Evolutionary conservation across 2,797 vertebrate genomes (phyloP).

Genomic region (Lophius americanus): DNA sequence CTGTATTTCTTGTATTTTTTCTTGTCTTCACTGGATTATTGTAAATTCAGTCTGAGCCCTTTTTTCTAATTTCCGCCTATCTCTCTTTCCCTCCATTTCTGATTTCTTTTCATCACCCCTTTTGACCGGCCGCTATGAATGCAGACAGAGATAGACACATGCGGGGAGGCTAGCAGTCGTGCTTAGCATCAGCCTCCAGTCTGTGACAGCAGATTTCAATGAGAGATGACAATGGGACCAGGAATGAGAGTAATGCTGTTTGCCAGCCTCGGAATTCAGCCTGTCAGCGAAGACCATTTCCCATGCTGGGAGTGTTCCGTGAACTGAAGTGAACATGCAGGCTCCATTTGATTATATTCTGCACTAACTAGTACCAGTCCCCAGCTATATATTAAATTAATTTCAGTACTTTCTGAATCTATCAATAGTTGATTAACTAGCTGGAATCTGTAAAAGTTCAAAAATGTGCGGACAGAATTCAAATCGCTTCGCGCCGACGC

Average conservation of each 20-base stretch:
- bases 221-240: constrained; percentile 82
- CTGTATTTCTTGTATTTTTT: constrained; percentile 43
- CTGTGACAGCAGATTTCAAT: constrained; percentile 83
- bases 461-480: background rate
- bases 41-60: constrained; percentile 69
- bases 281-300: constrained; percentile 80
- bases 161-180: constrained; percentile 74
- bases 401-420: constrained; percentile 14
- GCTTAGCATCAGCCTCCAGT: constrained; percentile 76
- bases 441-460: background rate
- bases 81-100: constrained; percentile 50
- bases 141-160: constrained; percentile 78
- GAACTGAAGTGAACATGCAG: constrained; percentile 64
- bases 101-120: constrained; percentile 66
- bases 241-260: constrained; percentile 85
- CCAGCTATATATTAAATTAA: constrained; percentile 30
- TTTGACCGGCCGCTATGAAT: constrained; percentile 60
- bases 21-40: constrained; percentile 57
- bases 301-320: constrained; percentile 66
- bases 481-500: too few relatives aligned
- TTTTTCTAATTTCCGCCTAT: constrained; percentile 33
- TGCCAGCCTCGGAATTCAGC: constrained; percentile 83
- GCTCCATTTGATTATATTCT: constrained; percentile 56
- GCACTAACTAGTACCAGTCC: constrained; percentile 30
- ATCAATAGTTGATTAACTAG: constrained; percentile 7